Evolutionary conservation across 2,113 vertebrate species (phyloP).

Genomic region (Oreocharis arfaki): DNA sequence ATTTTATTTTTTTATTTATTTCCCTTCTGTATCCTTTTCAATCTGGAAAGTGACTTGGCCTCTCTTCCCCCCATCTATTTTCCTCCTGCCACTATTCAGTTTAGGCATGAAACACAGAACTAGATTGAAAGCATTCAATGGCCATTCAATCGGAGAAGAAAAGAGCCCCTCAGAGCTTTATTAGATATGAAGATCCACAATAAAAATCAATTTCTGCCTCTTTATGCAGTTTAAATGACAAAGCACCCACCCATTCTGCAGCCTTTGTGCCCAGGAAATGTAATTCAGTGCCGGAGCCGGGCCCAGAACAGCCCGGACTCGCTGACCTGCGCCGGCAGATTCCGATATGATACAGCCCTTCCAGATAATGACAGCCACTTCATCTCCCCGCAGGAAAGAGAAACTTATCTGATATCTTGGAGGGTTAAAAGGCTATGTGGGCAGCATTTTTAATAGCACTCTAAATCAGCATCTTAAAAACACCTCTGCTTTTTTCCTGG

Average conservation of each 20-base stretch:
- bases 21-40: conserved; percentile 91
- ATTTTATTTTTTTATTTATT: conserved; percentile 88
- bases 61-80: conserved; percentile 87
- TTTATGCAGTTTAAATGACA: conserved; percentile 99
- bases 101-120: conserved; percentile 99
- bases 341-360: conserved; percentile 99
- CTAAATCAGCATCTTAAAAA: conserved; percentile 76
- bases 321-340: conserved; percentile 95
- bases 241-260: conserved; percentile 96
- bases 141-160: conserved; percentile 99
- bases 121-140: conserved; percentile 99
- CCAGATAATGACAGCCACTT: conserved; percentile 99
- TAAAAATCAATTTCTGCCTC: conserved; percentile 99
- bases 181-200: conserved; percentile 99
- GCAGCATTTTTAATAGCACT: conserved; percentile 88
- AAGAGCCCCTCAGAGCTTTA: conserved; percentile 99
- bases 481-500: conserved; percentile 44
- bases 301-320: conserved; percentile 89
- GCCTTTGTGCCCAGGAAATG: conserved; percentile 96
- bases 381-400: conserved; percentile 84
- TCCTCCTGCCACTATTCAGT: conserved; percentile 87
- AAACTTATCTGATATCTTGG: conserved; percentile 98
- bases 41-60: conserved; percentile 83
- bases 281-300: conserved; percentile 93
- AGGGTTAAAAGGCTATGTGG: conserved; percentile 92